These are phyloP conservation scores for Vidua chalybeata DNA, from an alignment of 2,113 vertebrate species.

Conservation along the genomic window DNA sequence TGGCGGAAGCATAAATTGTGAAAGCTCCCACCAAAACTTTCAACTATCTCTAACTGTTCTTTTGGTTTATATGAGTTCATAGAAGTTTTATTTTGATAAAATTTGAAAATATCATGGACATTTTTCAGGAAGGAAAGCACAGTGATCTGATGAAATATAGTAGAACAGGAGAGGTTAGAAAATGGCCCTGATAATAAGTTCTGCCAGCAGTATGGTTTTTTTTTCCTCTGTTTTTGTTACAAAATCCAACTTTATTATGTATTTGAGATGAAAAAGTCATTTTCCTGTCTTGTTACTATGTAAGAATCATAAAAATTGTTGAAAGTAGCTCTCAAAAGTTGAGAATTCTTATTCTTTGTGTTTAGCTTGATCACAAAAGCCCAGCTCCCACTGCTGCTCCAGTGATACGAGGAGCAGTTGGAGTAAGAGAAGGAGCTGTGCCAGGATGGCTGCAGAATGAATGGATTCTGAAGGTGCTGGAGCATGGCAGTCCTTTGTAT, in stretches of 20 bases:
- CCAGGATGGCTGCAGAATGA: neutral
- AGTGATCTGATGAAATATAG: neutral
- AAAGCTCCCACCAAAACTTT: neutral
- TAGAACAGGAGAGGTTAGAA: neutral
- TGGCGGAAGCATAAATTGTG: neutral
- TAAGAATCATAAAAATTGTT: neutral
- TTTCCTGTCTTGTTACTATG: neutral
- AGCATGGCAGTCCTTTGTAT: neutral
- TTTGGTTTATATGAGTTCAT: neutral
- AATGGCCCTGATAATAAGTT: neutral
- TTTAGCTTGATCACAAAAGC: neutral
- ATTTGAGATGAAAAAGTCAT: neutral
- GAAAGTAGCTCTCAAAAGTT: neutral
- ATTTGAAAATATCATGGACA: neutral
- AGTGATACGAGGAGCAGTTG: fast-evolving
- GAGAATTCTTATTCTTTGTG: neutral
- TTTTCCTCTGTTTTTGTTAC: neutral
- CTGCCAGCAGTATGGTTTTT: neutral
- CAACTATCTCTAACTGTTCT: neutral
- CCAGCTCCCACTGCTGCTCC: neutral
- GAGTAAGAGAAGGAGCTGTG: neutral
- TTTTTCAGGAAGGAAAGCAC: neutral
- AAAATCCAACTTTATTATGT: neutral
- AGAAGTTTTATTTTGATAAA: neutral
- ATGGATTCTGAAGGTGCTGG: neutral